Base-by-base conservation (phyloP, 1,140 invertebrate genomes). In the Octopus bimaculoides region DNA sequence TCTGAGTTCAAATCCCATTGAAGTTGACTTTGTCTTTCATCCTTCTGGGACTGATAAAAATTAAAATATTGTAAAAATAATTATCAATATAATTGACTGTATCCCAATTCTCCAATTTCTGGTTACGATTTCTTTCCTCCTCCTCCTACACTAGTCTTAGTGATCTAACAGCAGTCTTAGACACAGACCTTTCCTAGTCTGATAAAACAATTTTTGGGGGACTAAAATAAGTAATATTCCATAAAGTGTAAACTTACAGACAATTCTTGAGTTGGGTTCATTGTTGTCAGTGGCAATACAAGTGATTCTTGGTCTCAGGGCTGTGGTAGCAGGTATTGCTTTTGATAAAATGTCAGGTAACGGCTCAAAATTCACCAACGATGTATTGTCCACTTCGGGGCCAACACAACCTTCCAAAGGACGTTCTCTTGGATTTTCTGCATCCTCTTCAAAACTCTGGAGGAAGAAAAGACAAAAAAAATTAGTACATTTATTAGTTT, bases 281-380 rank as follows among this genome's bases (percentile, higher is more conserved):
- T 71, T 20, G 17, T 71, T 20, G 26, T 71, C 66, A 10, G 66
- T 71, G 7, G 66, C 66, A 71, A 71, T 71, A 20, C 66, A 71
- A 20, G 66, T 81, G 53, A 88, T 87, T n/a, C 84, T 75, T 77
- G 87, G 87, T 78, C 86, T 80, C 17, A 86, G 81, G 52, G 84
- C 83, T 41, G 84, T 81, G 7, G 82, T 81, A 52, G 81, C 56
- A 20, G 77, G 10, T 14, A 85, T 82, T 54, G 83, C 80, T 76
- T 86, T 86, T 9, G 84, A 82, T 12, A 86, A 54, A 56, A 88
- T 86, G 77, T 88, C 87, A 75, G 87, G 87, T 20, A 88, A 78
- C 10, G 87, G 87, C 80, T 88, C 87, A 77, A 88, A 87, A 12
- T 83, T 85, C 4, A 88, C 84, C 5, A 56, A 20, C 5, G 80